Percentiles rank a stretch among this genome's conserved stretches.
phyloP scores from a whole-genome alignment of 2,888 invertebrate genomes.

The Drosophila sordidula region DNA sequence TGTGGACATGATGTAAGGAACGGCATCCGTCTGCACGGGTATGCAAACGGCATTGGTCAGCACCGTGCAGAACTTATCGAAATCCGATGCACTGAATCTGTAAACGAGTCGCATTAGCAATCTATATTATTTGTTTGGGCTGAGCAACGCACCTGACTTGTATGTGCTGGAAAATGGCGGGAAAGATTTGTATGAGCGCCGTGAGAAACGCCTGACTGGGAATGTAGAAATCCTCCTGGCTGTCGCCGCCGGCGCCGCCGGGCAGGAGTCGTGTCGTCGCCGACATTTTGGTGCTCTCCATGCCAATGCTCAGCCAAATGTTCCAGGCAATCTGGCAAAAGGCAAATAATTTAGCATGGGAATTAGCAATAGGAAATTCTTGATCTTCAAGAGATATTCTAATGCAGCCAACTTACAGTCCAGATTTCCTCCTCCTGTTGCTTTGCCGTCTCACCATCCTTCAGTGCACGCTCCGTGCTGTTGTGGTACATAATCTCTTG shows the following conservation, averaged over 20 bases:
- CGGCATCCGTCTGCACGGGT: conserved; percentile 92
- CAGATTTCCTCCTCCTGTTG: conserved; percentile 88
- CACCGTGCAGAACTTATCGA: conserved; percentile 91
- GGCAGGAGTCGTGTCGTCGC: conserved; percentile 48
- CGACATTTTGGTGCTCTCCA: conserved; percentile 89
- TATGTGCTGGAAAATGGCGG: conserved; percentile 96
- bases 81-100: conserved; percentile 87
- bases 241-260: conserved; percentile 65
- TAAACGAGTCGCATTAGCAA: background rate
- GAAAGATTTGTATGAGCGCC: conserved; percentile 97
- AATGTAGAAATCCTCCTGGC: conserved; percentile 89
- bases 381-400: no score
- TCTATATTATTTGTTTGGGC: background rate
- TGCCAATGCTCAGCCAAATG: conserved; percentile 95
- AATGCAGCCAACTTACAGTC: conserved; percentile 86
- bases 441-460: conserved; percentile 72
- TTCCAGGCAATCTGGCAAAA: conserved; percentile 89
- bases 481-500: conserved; percentile 95
- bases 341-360: background rate
- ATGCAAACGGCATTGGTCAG: conserved; percentile 92
- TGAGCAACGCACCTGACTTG: conserved; percentile 87
- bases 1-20: conserved; percentile 92
- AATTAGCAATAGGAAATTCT: no score
- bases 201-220: conserved; percentile 97
- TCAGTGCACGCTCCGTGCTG: conserved; percentile 76